These are phyloP conservation scores for Actinemys pallida DNA, from an alignment of 2,113 vertebrate genomes.

Conservation along the genomic window DNA sequence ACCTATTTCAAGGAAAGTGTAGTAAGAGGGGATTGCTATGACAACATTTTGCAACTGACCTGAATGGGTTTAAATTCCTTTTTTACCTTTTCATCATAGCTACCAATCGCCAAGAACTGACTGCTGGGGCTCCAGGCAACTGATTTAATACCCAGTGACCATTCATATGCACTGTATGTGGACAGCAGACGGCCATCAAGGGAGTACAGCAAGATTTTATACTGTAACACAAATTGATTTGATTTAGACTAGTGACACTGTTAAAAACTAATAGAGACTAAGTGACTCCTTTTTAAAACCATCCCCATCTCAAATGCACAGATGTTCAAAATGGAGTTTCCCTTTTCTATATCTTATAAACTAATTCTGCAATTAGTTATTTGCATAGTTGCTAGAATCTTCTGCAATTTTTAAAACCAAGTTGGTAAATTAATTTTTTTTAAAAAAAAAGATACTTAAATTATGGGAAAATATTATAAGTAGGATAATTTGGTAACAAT, in stretches of 20 bases:
- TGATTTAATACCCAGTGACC: conserved; percentile 93
- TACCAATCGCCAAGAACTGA: conserved; percentile 94
- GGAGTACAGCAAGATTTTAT: conserved; percentile 94
- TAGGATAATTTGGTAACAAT: background rate
- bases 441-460: background rate
- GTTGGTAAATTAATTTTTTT: background rate
- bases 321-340: background rate
- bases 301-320: background rate
- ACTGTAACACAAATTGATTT: conserved; percentile 78
- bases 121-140: conserved; percentile 96
- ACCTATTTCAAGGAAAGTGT: conserved; percentile 78
- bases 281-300: background rate
- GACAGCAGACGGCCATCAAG: conserved; percentile 93
- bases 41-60: background rate
- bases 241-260: background rate
- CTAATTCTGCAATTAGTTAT: background rate
- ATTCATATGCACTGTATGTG: conserved; percentile 89
- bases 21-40: background rate
- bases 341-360: background rate
- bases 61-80: fast-evolving
- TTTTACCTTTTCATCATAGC: conserved; percentile 94
- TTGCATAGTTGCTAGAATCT: background rate
- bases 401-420: background rate
- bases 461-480: background rate
- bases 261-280: background rate